Evolutionary conservation across 2,888 invertebrate genomes (phyloP), one percentile per base, ranked within the genome.

Genomic region (Agrochola litura): DNA sequence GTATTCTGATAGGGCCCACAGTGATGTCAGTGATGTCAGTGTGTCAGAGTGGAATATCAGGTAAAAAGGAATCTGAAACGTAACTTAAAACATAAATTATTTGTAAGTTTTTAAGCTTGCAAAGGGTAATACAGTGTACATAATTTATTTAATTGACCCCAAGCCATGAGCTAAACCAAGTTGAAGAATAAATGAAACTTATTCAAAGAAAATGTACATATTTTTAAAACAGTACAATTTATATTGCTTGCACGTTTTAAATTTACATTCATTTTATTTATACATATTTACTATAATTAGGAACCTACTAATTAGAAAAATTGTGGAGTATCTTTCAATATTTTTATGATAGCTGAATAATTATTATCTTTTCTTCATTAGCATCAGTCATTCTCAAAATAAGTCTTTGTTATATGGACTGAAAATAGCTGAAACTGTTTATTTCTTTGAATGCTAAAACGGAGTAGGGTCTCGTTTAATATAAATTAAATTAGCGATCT

Each of bases 141-240:
- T 71, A 49, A 16, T 63, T 56, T 25, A 52, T 52, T 52, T 19
- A 22, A 37, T 25, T 58, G 5, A 68, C 0, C 37, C 16, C 14
- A 54, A 41, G 12, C 19, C 43, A 12, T n/a, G 25, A 52, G 2
- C 12, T 0, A 25, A 9, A 49, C 9, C 5, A 6, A 60, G 30
- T 69, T 63, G 37, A 78, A 30, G 16, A 73, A 64, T 58, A 63
- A 54, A 60, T 37, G 14, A 30, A 64, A 74, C 3, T 68, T 14
- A 60, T 37, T 52, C 14, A 46, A 69, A 71, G 6, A 37, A 30
- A 64, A 72, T 85, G 77, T 84, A 85, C 63, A 82, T 81, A 77
- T 77, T 85, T 76, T 70, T 60, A 52, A 69, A 68, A 67, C 22
- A 77, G 82, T 85, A 84, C 82, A 84, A 84, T 85, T 74, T 52